These are phyloP conservation scores for Bubo scandiacus DNA, from an alignment of 2,113 vertebrate genomes.

Conservation along the genomic window DNA sequence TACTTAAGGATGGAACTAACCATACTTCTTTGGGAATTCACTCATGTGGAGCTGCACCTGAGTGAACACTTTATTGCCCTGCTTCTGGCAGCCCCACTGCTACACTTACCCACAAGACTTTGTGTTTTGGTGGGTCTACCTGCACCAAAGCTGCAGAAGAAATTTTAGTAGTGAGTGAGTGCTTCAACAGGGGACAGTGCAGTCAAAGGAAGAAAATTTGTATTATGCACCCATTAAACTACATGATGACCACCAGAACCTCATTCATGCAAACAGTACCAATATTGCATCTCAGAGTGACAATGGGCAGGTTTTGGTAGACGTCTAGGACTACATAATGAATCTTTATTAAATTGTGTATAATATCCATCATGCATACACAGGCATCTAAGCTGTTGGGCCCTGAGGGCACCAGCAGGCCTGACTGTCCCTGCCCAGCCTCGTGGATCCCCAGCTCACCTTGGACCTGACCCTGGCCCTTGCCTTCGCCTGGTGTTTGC, in stretches of 20 bases:
- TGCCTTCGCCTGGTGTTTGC: neutral
- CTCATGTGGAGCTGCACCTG: neutral
- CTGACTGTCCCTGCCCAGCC: neutral
- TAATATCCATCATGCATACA: neutral
- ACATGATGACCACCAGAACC: too few relatives aligned
- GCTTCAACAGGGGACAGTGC: neutral
- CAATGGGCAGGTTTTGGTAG: neutral
- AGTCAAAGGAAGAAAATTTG: neutral
- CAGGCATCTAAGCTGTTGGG: neutral
- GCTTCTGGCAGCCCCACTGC: accelerated
- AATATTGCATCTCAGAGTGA: neutral
- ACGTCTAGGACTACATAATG: accelerated
- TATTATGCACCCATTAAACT: accelerated
- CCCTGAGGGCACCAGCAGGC: neutral
- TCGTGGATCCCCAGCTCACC: accelerated
- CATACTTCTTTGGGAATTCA: neutral
- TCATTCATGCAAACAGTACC: neutral
- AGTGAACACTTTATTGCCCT: neutral
- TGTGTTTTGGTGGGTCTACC: neutral
- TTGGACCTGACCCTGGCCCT: neutral
- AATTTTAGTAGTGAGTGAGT: neutral
- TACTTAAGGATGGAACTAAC: neutral
- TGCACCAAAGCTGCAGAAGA: neutral
- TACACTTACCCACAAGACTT: neutral
- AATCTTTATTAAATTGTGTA: neutral